Evolutionary conservation across 2,888 invertebrate genomes (phyloP), one percentile per base, ranked within the genome.

Genomic region (Chymomyza fuscimana): DNA sequence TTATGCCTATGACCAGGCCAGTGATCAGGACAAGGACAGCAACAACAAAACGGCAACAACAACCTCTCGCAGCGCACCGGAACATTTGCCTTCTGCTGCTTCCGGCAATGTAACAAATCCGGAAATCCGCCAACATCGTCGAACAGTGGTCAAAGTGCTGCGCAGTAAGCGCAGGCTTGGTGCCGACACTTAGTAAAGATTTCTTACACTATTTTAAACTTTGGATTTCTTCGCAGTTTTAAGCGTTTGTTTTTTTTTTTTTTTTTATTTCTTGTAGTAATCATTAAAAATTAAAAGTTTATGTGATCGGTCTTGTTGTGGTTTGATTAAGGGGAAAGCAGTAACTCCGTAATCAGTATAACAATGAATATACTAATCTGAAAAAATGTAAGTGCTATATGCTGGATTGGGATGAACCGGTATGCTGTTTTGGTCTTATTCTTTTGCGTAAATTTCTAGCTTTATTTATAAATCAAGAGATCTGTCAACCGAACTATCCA

Each of bases 1-100:
- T 25, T 89, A 90, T 63, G 84, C 79, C 69, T 87, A 79, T 40
- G 76, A 40, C 15, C 58, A 65, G 58, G 59, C 25, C 9, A 65
- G 65, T 40, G 40, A 32, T 7, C 54, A 56, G 15, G 65, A 36
- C 19, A 56, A 54, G 4, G 25, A 65, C 6, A 16, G 32, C n/a
- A 32, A 22, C 16, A 25, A 32, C 10, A 16, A 9, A 22, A 16
- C 52, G 40, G 22, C 65, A 16, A 51, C 22, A 3, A 19, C 46
- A 7, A 19, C 12, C n/a, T 1, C 7, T 16, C 15, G 16, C 32
- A 54, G 32, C 16, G 25, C 19, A 9, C 15, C 32, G 16, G 54
- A 9, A 9, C 12, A n/a, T 54, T 32, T 6, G n/a, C 10, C 19
- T 16, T 4, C 50, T 16, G 25, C 25, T 4, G 63, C 25, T 15